phyloP scores from a whole-genome alignment of 2,113 vertebrate species.

The Neodon shergylaensis region DNA sequence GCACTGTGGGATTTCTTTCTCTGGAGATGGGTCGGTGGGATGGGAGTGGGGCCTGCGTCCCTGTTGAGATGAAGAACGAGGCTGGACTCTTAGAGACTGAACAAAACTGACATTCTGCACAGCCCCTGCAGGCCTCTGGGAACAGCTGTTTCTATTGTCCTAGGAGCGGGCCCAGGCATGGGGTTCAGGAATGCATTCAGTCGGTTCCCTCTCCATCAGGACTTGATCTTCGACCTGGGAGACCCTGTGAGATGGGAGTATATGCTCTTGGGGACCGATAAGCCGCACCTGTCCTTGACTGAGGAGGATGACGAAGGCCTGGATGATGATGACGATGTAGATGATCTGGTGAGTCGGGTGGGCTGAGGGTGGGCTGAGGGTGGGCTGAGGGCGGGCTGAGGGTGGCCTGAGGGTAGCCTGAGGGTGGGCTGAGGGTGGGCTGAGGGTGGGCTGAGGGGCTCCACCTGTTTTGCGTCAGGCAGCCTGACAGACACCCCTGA shows the following conservation, averaged over 20 bases:
- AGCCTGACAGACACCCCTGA: background rate
- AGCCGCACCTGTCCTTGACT: constrained; percentile 66
- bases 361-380: fast-evolving
- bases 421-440: fast-evolving
- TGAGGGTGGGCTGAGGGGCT: fast-evolving
- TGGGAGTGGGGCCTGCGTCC: background rate
- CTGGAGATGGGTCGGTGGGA: background rate
- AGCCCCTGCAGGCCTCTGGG: background rate
- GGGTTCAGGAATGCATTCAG: background rate
- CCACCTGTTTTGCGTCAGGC: background rate
- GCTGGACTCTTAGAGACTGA: background rate
- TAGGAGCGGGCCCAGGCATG: fast-evolving
- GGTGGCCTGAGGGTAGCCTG: fast-evolving
- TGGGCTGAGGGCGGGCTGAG: fast-evolving
- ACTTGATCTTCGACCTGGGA: constrained; percentile 90
- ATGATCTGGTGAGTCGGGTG: constrained; percentile 76
- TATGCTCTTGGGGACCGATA: constrained; percentile 81
- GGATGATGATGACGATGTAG: background rate
- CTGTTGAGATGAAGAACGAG: background rate
- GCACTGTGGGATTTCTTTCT: background rate
- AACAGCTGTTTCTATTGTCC: background rate
- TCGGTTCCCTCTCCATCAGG: constrained; percentile 80
- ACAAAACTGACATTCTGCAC: background rate
- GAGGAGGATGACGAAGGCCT: constrained; percentile 68
- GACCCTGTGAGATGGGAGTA: constrained; percentile 90